Percentiles rank a stretch among this genome's conserved stretches.
Conservation (phyloP, 2,797 vertebrate species). For the Labeo calbasu region DNA sequence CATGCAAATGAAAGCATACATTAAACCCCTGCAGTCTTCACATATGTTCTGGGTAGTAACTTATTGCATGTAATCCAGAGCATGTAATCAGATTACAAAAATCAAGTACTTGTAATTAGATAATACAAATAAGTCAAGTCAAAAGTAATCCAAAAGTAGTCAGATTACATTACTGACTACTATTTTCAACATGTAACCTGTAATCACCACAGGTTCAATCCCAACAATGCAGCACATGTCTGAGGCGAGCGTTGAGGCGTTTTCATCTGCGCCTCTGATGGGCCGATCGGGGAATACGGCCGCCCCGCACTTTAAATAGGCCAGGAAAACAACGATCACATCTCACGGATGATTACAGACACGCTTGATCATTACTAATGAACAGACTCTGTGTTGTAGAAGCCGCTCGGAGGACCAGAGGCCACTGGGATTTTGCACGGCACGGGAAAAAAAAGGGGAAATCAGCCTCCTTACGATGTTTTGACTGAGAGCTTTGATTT, state of each 20-base stretch:
- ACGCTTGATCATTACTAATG: conserved; percentile 76
- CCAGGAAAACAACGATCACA: conserved; percentile 66
- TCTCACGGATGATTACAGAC: conserved; percentile 69
- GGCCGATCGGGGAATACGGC: conserved; percentile 48
- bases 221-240: not conserved
- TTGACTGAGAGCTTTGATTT: conserved; percentile 76
- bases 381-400: conserved; percentile 74
- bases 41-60: not conserved
- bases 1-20: conserved; percentile 47
- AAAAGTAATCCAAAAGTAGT: not conserved
- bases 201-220: not conserved
- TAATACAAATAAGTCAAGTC: not conserved
- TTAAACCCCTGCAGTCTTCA: not conserved
- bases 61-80: not conserved
- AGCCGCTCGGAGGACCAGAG: conserved; percentile 55
- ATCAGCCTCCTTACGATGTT: conserved; percentile 74
- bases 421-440: conserved; percentile 56
- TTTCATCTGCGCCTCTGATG: conserved; percentile 35
- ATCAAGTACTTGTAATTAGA: not conserved
- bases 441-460: conserved; percentile 65
- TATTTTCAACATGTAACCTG: not conserved
- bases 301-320: conserved; percentile 63
- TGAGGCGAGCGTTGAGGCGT: not conserved
- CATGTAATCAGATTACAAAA: not conserved
- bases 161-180: not conserved